Conservation (phyloP, 2,797 vertebrate species). For the Lacerta viridis region DNA sequence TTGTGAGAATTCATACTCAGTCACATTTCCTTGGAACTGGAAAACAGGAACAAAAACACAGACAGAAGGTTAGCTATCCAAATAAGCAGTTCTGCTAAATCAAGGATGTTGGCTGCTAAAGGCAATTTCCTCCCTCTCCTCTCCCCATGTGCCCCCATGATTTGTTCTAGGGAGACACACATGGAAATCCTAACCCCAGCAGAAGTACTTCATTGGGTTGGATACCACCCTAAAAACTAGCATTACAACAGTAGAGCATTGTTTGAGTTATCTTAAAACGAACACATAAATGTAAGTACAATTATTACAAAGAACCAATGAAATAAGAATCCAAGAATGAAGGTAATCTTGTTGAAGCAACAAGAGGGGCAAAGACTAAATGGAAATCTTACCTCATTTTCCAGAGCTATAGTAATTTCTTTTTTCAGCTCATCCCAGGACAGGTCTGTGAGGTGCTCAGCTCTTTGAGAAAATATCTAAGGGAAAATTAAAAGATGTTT, state of each 20-base stretch:
- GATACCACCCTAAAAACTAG: not conserved
- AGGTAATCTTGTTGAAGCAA: rapidly evolving
- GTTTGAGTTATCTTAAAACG: not conserved
- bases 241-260: not conserved
- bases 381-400: conserved; percentile 86
- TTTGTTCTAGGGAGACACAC: no score
- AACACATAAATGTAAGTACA: not conserved
- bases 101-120: no score
- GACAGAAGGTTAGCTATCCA: not conserved
- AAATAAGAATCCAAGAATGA: not conserved
- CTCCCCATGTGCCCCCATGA: no score
- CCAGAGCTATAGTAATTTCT: conserved; percentile 92
- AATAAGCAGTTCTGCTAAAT: no score
- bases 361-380: rapidly evolving
- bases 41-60: not conserved
- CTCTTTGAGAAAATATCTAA: conserved; percentile 91
- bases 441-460: conserved; percentile 83
- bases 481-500: conserved; percentile 4
- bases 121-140: no score
- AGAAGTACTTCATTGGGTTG: no score
- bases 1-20: conserved; percentile 92
- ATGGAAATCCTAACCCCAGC: no score
- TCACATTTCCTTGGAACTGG: conserved; percentile 92
- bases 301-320: not conserved
- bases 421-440: conserved; percentile 91